Evolutionary conservation across 2,113 vertebrate genomes (phyloP).

Genomic region (Drymodes brunneopygia): DNA sequence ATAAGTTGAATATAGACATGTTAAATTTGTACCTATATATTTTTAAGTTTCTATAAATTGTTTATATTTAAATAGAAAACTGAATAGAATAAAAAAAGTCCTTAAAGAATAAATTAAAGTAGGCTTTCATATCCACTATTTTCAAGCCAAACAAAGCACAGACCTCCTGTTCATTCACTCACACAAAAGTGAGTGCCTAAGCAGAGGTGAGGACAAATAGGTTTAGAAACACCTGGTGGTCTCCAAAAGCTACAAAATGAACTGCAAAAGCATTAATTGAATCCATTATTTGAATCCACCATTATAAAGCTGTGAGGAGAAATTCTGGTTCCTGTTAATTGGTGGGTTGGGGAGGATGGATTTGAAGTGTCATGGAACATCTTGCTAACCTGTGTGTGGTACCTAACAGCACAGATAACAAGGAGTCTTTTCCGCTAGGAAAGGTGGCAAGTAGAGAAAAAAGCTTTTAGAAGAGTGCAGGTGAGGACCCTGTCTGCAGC

Average conservation of each 20-base stretch:
- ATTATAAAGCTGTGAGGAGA: neutral
- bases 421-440: neutral
- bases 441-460: neutral
- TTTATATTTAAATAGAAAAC: neutral
- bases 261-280: neutral
- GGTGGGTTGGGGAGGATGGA: neutral
- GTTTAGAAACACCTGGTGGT: neutral
- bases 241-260: neutral
- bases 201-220: neutral
- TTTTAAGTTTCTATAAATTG: neutral
- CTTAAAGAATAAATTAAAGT: neutral
- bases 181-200: neutral
- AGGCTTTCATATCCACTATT: neutral
- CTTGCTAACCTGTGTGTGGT: neutral
- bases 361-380: neutral
- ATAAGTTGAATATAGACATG: neutral
- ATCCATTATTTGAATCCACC: neutral
- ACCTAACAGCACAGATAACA: neutral
- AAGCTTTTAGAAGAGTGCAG: neutral
- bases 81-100: neutral
- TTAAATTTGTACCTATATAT: neutral
- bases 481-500: neutral
- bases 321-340: neutral
- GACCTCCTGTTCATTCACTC: neutral
- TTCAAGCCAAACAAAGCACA: neutral